Percentiles rank a stretch among this genome's conserved stretches.
phyloP scores from a whole-genome alignment of 1,140 invertebrate genomes.

The Drosophila arizonae region DNA sequence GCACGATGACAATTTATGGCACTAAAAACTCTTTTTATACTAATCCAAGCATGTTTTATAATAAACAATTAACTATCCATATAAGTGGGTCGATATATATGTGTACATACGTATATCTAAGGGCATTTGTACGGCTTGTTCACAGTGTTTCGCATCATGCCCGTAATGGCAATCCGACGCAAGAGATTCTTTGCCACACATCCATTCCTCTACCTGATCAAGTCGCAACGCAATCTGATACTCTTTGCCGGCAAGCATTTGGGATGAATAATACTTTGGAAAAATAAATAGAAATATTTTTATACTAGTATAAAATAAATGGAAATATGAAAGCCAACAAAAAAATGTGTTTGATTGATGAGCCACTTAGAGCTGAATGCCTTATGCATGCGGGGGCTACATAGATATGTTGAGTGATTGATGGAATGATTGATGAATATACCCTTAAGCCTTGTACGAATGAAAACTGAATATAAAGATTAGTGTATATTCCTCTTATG shows the following conservation, averaged over 20 bases:
- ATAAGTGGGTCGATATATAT: no score
- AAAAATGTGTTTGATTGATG: no score
- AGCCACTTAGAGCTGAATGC: no score
- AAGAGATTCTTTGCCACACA: conserved; percentile 56
- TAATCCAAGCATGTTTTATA: conserved; percentile 48
- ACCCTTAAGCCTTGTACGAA: no score
- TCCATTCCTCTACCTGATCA: conserved; percentile 58
- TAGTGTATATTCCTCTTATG: no score
- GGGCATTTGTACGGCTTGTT: conserved; percentile 2
- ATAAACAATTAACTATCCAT: conserved; percentile 18
- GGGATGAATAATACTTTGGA: conserved; percentile 7
- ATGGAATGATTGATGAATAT: neutral
- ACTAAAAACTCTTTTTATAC: conserved; percentile 31
- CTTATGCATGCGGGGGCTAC: no score
- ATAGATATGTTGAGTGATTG: neutral
- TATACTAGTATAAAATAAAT: neutral
- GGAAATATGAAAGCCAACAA: neutral
- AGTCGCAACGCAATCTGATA: conserved; percentile 32
- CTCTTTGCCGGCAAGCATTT: conserved; percentile 55
- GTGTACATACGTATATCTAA: neutral
- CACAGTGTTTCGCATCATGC: conserved; percentile 64
- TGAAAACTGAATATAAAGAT: no score
- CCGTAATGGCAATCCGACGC: conserved; percentile 46
- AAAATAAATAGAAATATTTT: neutral
- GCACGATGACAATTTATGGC: conserved; percentile 30